Base-by-base conservation (phyloP, 2,113 vertebrate species). In the Amia ocellicauda region DNA sequence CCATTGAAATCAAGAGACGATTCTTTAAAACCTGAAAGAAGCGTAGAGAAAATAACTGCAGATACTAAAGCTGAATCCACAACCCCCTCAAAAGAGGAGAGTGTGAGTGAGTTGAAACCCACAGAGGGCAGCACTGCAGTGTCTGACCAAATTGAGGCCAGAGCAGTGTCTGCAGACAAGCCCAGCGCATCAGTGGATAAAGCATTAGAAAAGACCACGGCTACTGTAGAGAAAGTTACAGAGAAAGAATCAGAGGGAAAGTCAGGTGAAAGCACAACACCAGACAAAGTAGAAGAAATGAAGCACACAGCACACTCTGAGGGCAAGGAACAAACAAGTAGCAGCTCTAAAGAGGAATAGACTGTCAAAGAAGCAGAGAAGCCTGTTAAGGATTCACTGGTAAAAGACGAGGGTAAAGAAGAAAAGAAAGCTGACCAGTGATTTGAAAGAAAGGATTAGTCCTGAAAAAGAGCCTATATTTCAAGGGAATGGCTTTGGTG, bases 401-500 rank as follows among this genome's bases (percentile, higher is more conserved):
- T 16, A 42, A 43, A 36, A 8, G 59, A 69, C 17, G 52, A 74
- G 50, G 4, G 2, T 22, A 58, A 63, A 31, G 28, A 16, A 4
- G 10, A 56, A 43, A 26, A 40, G 3, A 13, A n/a, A 29, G 45
- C 50, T 47, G 51, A 58, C 7, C 26, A 28, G 45, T 23, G 27
- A 66, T 60, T 22, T 50, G 40, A 54, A 47, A 58, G 45, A 53
- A 10, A 29, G 31, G 2, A 29, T 41, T 40, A 19, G 27, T 36
- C 19, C n/a, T 13, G 22, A 29, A 29, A 52, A 45, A n/a, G 51
- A 63, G 57, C 4, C 54, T 53, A 50, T 45, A 1, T 47, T 23
- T 60, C 50, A 66, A 23, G 72, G 61, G 26, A 56, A 57, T n/a
- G 40, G 54, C 45, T 58, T 63, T 40, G 47, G 28, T 49, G 49